Base-by-base conservation (phyloP, 2,797 vertebrate species). In the Gallinago stenura region DNA sequence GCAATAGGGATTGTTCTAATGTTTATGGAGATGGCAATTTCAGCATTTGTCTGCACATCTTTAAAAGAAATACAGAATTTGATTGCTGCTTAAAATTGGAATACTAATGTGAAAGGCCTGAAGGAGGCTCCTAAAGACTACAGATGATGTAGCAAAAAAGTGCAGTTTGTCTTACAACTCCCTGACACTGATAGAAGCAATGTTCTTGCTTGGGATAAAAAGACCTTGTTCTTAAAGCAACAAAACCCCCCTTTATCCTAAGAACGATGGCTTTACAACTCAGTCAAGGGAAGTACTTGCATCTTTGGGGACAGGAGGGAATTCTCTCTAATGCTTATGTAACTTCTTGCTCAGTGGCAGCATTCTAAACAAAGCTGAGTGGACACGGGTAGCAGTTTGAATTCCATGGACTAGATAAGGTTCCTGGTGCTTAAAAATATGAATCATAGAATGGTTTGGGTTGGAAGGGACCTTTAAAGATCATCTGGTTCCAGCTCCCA, bases 201-300 rank as follows among this genome's bases (percentile, higher is more conserved):
- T 61, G 46, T 35, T 93, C 73, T 82, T 91, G 68, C 50, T 65
- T 85, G 51, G 57, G 71, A 96, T 83, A 91, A 45, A 86, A 77
- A 91, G 53, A 68, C 56, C 65, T 88, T 96, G 69, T 94, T 88
- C 71, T 91, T 83, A 92, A 89, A 85, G 75, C 83, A 87, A 89
- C 85, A 96, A 71, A 60, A 11, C 15, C 53, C 41, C 10, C 35
- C 30, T 95, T 95, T 94, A 61, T 94, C 24, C 46, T 62, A 66
- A 66, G 66, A 50, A 35, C 33, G 30, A 92, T 75, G 35, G 61
- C 37, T 86, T 75, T 66, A 65, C 39, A 72, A 30, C 33, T 82
- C 11, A 5, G 41, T 83, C 15, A 53, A 66, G 73, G 37, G 43
- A 82, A 62, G 30, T 84, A 24, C 12, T 91, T 87, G 25, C 22